Percentiles rank a stretch among this genome's conserved stretches.
Evolutionary conservation across 2,113 vertebrate genomes (phyloP).

Genomic region (Gymnarchus niloticus): DNA sequence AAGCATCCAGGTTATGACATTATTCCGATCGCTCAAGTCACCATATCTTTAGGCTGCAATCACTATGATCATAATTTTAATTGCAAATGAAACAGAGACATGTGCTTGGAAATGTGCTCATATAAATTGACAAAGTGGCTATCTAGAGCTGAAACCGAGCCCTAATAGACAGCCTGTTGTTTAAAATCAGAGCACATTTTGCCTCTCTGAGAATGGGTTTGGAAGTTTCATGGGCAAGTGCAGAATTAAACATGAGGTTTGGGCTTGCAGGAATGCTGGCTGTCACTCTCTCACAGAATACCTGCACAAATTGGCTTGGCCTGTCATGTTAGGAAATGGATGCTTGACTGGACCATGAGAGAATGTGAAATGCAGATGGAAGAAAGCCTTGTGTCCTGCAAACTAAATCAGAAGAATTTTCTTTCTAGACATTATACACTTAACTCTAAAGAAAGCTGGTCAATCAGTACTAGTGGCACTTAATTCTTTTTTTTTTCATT

Average conservation of each 20-base stretch:
- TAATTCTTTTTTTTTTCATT: not conserved
- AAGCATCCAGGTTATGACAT: slow-evolving; percentile 30
- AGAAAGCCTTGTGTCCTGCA: not conserved
- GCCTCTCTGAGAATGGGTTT: slow-evolving; percentile 37
- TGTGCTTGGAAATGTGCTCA: too few relatives aligned
- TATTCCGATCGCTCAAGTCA: slow-evolving; percentile 13
- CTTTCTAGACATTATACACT: not conserved
- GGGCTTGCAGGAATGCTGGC: slow-evolving; percentile 3
- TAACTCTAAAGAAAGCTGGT: not conserved
- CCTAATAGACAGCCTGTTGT: slow-evolving; percentile 53
- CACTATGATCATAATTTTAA: slow-evolving; percentile 55
- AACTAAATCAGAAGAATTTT: not conserved
- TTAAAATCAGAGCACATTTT: slow-evolving; percentile 38
- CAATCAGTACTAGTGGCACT: not conserved
- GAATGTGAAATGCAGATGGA: slow-evolving; percentile 18
- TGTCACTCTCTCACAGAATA: slow-evolving; percentile 17
- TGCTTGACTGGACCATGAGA: slow-evolving; percentile 8
- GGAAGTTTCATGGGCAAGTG: slow-evolving; percentile 34
- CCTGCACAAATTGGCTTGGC: slow-evolving; percentile 7
- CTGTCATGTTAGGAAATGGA: slow-evolving; percentile 14
- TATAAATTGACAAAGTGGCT: slow-evolving; percentile 61
- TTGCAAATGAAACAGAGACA: slow-evolving; percentile 48
- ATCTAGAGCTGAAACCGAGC: slow-evolving; percentile 57
- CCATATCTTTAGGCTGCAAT: slow-evolving; percentile 50
- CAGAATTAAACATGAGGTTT: slow-evolving; percentile 68